Conservation (phyloP, 2,888 invertebrate species). For the Aspidapion aeneum region DNA sequence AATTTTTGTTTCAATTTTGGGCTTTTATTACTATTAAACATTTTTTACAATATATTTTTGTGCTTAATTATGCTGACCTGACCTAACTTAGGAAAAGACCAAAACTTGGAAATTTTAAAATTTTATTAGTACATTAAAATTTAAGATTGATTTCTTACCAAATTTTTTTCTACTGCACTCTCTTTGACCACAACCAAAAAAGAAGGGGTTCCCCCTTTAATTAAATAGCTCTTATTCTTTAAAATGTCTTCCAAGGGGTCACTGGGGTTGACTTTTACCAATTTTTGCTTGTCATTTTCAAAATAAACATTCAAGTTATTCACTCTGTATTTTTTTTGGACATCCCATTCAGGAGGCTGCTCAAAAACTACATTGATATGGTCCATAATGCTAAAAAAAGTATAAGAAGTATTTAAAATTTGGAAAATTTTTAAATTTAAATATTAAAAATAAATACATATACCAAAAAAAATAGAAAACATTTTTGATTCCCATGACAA, state of each 20-base stretch:
- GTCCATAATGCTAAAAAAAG: conserved; percentile 52
- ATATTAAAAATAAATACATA: neutral
- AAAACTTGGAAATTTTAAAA: too few relatives aligned
- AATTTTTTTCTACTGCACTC: conserved; percentile 55
- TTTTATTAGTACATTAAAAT: too few relatives aligned
- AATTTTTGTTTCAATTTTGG: too few relatives aligned
- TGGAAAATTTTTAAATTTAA: neutral
- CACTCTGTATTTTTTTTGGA: conserved; percentile 58
- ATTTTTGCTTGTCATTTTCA: conserved; percentile 60
- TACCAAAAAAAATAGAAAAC: neutral
- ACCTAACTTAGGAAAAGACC: too few relatives aligned
- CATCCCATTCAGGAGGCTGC: conserved; percentile 71
- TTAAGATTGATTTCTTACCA: conserved; percentile 43
- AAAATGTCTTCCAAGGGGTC: conserved; percentile 60
- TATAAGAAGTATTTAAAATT: neutral
- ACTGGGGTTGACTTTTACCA: conserved; percentile 56
- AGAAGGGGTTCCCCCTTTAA: conserved; percentile 63
- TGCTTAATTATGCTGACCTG: too few relatives aligned
- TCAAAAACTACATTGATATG: conserved; percentile 65
- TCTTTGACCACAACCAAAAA: conserved; percentile 60
- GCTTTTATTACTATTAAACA: too few relatives aligned
- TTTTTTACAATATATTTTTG: too few relatives aligned
- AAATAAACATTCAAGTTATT: conserved; percentile 67
- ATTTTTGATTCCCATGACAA: neutral
- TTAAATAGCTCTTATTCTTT: conserved; percentile 54